These are phyloP conservation scores for Odontamblyopus lacepedii DNA, from an alignment of 2,797 vertebrate species.

Conservation along the genomic window DNA sequence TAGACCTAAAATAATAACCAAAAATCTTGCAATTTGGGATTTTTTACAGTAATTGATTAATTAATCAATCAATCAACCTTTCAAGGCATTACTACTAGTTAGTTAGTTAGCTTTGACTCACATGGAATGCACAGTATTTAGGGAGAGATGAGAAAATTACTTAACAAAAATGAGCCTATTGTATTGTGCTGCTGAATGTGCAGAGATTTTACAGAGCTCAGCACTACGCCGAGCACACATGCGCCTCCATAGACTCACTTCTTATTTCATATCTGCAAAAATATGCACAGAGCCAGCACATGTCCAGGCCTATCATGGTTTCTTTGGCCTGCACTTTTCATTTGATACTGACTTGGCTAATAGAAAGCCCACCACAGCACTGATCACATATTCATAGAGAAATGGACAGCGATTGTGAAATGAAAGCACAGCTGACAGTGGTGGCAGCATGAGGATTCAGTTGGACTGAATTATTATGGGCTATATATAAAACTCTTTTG, in stretches of 20 bases:
- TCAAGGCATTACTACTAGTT: too few relatives aligned
- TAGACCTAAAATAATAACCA: too few relatives aligned
- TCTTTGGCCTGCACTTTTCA: constrained; percentile 25
- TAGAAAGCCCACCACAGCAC: background rate
- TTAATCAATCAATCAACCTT: too few relatives aligned
- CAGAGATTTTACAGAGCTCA: constrained; percentile 37
- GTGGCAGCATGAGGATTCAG: background rate
- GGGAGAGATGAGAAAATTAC: too few relatives aligned
- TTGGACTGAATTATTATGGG: background rate
- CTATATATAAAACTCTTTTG: background rate
- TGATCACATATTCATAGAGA: background rate
- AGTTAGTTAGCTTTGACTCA: too few relatives aligned
- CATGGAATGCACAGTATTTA: too few relatives aligned
- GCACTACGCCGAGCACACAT: constrained; percentile 38
- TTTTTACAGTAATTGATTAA: too few relatives aligned
- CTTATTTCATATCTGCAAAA: constrained; percentile 24
- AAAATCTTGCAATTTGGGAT: too few relatives aligned
- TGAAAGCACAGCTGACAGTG: background rate
- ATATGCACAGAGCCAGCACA: constrained; percentile 32
- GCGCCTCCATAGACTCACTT: constrained; percentile 5
- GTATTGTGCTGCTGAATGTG: background rate
- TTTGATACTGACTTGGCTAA: constrained; percentile 1
- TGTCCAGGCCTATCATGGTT: constrained; percentile 38
- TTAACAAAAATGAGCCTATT: too few relatives aligned
- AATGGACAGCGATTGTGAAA: background rate